These are phyloP conservation scores for Myotis brandtii DNA, from an alignment of 2,113 vertebrate species.

Conservation along the genomic window DNA sequence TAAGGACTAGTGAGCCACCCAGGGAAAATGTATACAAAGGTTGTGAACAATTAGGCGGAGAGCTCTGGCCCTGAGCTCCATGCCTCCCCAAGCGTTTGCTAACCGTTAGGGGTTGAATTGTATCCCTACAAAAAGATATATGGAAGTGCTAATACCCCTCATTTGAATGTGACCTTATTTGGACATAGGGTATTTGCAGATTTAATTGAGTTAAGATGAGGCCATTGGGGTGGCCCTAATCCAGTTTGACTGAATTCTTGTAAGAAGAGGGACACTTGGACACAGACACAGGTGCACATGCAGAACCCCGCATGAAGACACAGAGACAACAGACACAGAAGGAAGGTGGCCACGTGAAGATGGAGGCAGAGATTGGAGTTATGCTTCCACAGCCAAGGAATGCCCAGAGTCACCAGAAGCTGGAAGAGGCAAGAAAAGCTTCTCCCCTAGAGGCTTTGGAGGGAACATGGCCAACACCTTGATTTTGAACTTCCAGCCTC, in stretches of 20 bases:
- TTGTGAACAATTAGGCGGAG: neutral
- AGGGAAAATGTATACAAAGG: neutral
- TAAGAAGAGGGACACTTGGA: neutral
- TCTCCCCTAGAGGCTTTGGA: neutral
- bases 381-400: neutral
- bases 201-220: neutral
- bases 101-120: neutral
- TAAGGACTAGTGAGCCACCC: neutral
- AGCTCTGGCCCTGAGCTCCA: neutral
- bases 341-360: neutral
- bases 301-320: neutral
- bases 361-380: neutral
- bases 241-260: neutral
- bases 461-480: neutral
- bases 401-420: neutral
- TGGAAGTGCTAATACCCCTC: neutral
- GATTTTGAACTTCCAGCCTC: neutral
- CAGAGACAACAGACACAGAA: neutral
- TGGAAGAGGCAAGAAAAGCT: neutral
- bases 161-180: neutral
- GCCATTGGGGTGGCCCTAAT: neutral
- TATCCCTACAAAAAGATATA: neutral
- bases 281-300: neutral
- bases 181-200: conserved; percentile 32
- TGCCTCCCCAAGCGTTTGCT: neutral